Evolutionary conservation across 2,888 invertebrate species (phyloP), one percentile per base, ranked within the genome.

Genomic region (Platerodrilus igneus): DNA sequence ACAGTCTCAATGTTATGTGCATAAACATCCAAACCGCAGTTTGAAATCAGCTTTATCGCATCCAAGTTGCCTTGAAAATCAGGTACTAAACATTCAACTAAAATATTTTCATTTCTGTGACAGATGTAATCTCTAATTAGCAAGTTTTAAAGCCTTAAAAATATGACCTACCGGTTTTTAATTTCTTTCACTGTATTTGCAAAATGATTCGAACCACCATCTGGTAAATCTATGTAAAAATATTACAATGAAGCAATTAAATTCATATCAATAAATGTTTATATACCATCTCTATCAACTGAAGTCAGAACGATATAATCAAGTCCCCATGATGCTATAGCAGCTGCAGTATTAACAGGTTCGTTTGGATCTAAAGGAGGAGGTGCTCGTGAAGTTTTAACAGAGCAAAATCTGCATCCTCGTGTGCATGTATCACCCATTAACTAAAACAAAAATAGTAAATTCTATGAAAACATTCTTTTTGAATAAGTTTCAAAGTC

Each of bases 1-100:
- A 96, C 95, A 0, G 99, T 99, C 74, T 99, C 99, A 20, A 99
- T 85, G 67, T 99, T 99, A 67, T 99, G 99, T 0, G 97, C 97
- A 66, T 87, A 97, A 19, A 99, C 99, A 69, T 99, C 96, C 1
- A 97, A 73, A 0, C 92, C 92, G 41, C 88, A 83, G 10, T 72
- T 64, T 0, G 86, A 90, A 39, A 97, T 83, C 0, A 71, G 77
- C 57, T 74, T 76, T 0, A 97, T 83, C 55, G 83, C 78, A 3
- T 78, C 72, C 29, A 80, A 62, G 62, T 90, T 76, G 1, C 94
- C 97, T 27, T 86, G 74, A 68, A 99, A 99, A 68, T 99, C 99
- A 0, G 97, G 97, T 7, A 95, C 93, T 20, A 99, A 71, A 57
- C 96, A 96, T 70, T 99, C 99, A 0, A 99, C 94, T 46, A 96